phyloP scores from a whole-genome alignment of 2,888 invertebrate genomes.

The Drosophila colorata region DNA sequence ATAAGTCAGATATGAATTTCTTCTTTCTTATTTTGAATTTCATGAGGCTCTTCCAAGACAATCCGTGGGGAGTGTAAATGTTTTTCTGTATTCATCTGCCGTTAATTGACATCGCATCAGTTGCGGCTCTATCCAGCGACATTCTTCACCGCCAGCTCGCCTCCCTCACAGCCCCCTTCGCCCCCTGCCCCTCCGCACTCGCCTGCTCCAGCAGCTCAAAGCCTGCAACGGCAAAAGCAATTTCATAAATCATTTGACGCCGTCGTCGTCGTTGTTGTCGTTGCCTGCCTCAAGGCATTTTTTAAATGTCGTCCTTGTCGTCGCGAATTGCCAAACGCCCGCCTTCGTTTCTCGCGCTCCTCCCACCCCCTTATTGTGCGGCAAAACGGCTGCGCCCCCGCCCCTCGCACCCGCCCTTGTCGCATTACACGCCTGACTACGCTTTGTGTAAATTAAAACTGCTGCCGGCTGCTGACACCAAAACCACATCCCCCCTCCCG shows the following conservation, averaged over 20 bases:
- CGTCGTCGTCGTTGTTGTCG: conserved; percentile 37
- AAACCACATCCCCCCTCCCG: conserved; percentile 5
- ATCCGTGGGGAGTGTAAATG: neutral
- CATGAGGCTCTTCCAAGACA: too few relatives aligned
- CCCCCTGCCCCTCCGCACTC: neutral
- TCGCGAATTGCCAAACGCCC: conserved; percentile 35
- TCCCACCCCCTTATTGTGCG: neutral
- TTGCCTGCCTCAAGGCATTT: conserved; percentile 72
- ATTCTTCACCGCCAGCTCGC: conserved; percentile 8
- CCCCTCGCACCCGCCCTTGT: conserved; percentile 22
- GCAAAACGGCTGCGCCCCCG: conserved; percentile 4
- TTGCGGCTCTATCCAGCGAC: conserved; percentile 15
- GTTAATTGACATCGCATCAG: conserved; percentile 32
- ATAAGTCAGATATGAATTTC: too few relatives aligned
- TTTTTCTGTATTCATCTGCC: conserved; percentile 1
- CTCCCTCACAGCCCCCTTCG: neutral
- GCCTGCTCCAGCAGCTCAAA: conserved; percentile 10
- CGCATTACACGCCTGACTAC: conserved; percentile 78
- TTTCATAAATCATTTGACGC: conserved; percentile 85
- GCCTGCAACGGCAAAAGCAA: conserved; percentile 77
- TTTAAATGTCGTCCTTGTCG: conserved; percentile 70
- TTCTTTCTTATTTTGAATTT: too few relatives aligned
- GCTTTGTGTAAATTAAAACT: conserved; percentile 80
- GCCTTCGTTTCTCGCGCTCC: too few relatives aligned
- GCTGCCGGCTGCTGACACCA: conserved; percentile 63